Evolutionary conservation across 2,113 vertebrate genomes (phyloP), one percentile per base, ranked within the genome.

Genomic region (Actinemys pallida): DNA sequence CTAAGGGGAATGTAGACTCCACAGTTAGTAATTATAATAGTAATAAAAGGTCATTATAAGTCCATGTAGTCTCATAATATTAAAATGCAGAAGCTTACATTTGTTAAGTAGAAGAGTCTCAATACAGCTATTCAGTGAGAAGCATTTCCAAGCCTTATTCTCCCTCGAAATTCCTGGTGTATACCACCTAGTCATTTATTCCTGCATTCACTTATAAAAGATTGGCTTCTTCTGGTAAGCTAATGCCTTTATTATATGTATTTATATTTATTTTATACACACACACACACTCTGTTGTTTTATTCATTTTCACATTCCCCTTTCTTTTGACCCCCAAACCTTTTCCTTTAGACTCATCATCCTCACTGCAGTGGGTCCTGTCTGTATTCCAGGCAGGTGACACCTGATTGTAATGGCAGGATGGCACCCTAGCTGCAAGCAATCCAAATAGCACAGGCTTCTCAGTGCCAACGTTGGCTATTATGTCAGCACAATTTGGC

Each of bases 1-100:
- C 86, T 10, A 87, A 95, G 82, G 92, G 29, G 59, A 91, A 92
- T 81, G 52, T 11, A 72, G 84, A 79, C 65, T 83, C 87, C 6
- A 14, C 20, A 85, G 87, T 31, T 90, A 31, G 53, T 39, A 80
- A 90, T 25, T 35, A 35, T 20, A 95, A 62, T 39, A 83, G 72
- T 87, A 93, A 94, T 19, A 5, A 97, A 97, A 95, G 86, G 65
- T 50, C 59, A 92, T 97, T 97, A 97, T 94, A 94, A 97, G 95
- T 12, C 86, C 82, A 5, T 3, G 53, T 95, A 87, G 96, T 72
- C 96, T 92, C 94, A 84, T 96, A 96, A 96, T 87, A 75, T 75
- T 90, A 52, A 93, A 86, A 86, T 94, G 87, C 76, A 94, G 90
- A 95, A 92, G 81, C 39, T 81, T 6, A 42, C 47, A 83, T 95